phyloP scores from a whole-genome alignment of 2,113 vertebrate species.

The Kryptolebias marmoratus region DNA sequence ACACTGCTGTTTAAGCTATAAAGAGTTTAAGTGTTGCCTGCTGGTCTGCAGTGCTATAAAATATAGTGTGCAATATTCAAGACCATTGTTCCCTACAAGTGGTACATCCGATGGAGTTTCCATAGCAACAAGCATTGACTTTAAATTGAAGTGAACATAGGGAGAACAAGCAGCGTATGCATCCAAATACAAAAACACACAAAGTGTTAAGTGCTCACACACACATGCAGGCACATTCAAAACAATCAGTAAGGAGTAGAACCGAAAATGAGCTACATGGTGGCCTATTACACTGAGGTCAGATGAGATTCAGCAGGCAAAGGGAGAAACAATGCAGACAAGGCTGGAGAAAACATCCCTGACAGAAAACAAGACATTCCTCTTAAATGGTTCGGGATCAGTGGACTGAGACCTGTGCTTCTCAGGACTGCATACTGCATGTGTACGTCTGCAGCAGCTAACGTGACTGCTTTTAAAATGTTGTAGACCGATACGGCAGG shows the following conservation, averaged over 20 bases:
- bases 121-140: slow-evolving; percentile 79
- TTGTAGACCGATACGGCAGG: slow-evolving; percentile 47
- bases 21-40: slow-evolving; percentile 52
- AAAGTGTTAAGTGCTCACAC: slow-evolving; percentile 40
- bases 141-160: slow-evolving; percentile 70
- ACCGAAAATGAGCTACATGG: slow-evolving; percentile 61
- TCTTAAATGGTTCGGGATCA: slow-evolving; percentile 76
- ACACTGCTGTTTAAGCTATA: slow-evolving; percentile 25
- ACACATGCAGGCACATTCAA: slow-evolving; percentile 45
- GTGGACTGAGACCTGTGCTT: slow-evolving; percentile 74
- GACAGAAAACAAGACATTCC: slow-evolving; percentile 76
- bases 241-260: slow-evolving; percentile 48
- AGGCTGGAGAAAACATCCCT: slow-evolving; percentile 65
- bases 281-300: slow-evolving; percentile 63
- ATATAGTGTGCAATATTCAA: slow-evolving; percentile 65
- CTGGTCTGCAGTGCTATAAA: slow-evolving; percentile 55
- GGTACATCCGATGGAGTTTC: slow-evolving; percentile 73
- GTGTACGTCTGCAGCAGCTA: slow-evolving; percentile 48
- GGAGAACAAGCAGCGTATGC: slow-evolving; percentile 48
- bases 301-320: slow-evolving; percentile 60
- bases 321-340: slow-evolving; percentile 48
- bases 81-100: slow-evolving; percentile 65
- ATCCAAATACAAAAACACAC: slow-evolving; percentile 47
- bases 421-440: slow-evolving; percentile 35
- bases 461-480: slow-evolving; percentile 69